Base-by-base conservation (phyloP, 2,113 vertebrate species). In the Podilymbus podiceps region DNA sequence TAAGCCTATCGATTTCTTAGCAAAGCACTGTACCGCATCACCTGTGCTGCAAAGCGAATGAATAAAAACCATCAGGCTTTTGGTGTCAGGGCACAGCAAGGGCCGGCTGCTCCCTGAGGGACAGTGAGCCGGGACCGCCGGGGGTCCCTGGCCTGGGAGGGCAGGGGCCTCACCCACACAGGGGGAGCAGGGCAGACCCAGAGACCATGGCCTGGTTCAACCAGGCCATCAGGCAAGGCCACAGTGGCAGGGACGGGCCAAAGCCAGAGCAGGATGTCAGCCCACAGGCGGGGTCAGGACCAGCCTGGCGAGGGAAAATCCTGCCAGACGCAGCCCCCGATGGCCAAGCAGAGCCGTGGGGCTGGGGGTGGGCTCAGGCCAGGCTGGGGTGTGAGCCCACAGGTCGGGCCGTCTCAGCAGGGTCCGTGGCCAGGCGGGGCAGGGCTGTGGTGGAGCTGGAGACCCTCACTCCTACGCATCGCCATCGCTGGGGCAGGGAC, bases 231-330 rank as follows among this genome's bases (percentile, higher is more conserved):
- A 44, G 25, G 18, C 14, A 63, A 23, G 35, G 15, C 31, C 52
- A 20, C 47, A 15, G 42, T 38, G 58, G 27, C 1, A 2, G 42
- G 28, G 11, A 56, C 1, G 1, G 22, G 31, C 7, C 21, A 40
- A 55, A 62, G 30, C 11, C 24, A 49, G 24, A 47, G 24, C 7
- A 24, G 53, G 46, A 40, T 21, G 12, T 12, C 46, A 59, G 38
- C 15, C 60, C 17, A 8, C 22, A 38, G 18, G 5, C 7, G 4
- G 24, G 17, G 21, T 17, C 24, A 64, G 52, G n/a, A 30, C 49
- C 42, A 73, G 42, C 31, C 25, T 9, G 21, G 20, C 40, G 24
- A 49, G 19, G 12, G 66, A 55, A 31, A 46, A 19, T 10, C 5
- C 3, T 2, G 22, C 38, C 47, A 58, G 35, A 24, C 20, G 9